Percentiles rank a stretch among this genome's conserved stretches.
Conservation (phyloP, 2,113 vertebrate species). For the Oncorhynchus mykiss region DNA sequence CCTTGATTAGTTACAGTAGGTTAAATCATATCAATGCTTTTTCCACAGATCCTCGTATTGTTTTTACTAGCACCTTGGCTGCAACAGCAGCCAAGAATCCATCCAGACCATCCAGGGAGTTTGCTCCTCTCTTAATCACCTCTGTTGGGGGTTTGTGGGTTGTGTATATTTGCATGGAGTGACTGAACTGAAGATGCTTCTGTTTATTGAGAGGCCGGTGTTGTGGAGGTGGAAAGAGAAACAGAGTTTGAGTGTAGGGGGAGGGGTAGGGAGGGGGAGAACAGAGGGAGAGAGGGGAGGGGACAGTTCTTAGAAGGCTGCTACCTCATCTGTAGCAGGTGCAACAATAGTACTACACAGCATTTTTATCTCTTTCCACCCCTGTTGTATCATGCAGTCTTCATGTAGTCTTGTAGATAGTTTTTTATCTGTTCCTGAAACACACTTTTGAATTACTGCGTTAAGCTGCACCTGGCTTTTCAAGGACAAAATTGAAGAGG, state of each 20-base stretch:
- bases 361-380: neutral
- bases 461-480: slow-evolving; percentile 1
- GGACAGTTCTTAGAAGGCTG: neutral
- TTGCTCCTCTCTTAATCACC: neutral
- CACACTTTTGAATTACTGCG: slow-evolving; percentile 22
- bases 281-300: neutral
- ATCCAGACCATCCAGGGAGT: neutral
- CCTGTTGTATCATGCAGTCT: slow-evolving; percentile 5
- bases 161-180: slow-evolving; percentile 4
- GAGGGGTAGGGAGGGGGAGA: no score
- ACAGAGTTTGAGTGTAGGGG: neutral
- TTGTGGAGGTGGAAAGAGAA: slow-evolving; percentile 23
- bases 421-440: slow-evolving; percentile 2
- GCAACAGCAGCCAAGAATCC: neutral
- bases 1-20: neutral
- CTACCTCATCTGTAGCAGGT: no score
- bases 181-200: slow-evolving; percentile 2
- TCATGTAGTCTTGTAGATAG: slow-evolving; percentile 16
- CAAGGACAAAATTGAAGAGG: neutral
- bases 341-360: neutral
- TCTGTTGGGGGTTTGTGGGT: no score
- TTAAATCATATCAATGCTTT: slow-evolving; percentile 2
- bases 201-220: slow-evolving; percentile 8
- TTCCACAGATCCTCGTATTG: slow-evolving; percentile 9
- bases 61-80: slow-evolving; percentile 4